Conservation (phyloP, 2,888 invertebrate species). For the Erpobdella octoculata region DNA sequence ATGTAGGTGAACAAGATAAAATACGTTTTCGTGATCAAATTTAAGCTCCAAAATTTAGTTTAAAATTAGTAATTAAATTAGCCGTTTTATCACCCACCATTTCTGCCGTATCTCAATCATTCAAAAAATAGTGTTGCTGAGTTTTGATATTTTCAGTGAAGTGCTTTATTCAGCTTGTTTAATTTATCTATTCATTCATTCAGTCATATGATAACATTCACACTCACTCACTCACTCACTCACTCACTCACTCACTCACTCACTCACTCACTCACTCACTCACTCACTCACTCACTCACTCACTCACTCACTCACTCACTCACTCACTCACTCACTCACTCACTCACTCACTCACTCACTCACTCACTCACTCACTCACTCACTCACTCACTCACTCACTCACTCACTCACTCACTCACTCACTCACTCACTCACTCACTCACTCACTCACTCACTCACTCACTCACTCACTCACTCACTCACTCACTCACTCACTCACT, state of each 20-base stretch:
- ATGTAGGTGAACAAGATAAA: too few species aligned
- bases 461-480: conserved; percentile 30
- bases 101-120: too few species aligned
- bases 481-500: conserved; percentile 29
- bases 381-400: conserved; percentile 33
- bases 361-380: conserved; percentile 32
- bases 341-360: conserved; percentile 30
- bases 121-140: too few species aligned
- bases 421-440: conserved; percentile 33
- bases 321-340: conserved; percentile 31
- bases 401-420: conserved; percentile 33
- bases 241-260: conserved; percentile 33
- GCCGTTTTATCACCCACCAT: too few species aligned
- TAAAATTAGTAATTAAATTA: too few species aligned
- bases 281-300: conserved; percentile 29
- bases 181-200: background rate
- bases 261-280: conserved; percentile 30
- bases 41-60: too few species aligned
- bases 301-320: conserved; percentile 30
- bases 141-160: too few species aligned
- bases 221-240: conserved; percentile 32
- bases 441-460: conserved; percentile 33
- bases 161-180: too few species aligned
- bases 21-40: too few species aligned
- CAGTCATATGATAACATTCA: conserved; percentile 20